These are phyloP conservation scores for Chelidonichthys spinosus DNA, from an alignment of 2,797 vertebrate species.

Conservation along the genomic window DNA sequence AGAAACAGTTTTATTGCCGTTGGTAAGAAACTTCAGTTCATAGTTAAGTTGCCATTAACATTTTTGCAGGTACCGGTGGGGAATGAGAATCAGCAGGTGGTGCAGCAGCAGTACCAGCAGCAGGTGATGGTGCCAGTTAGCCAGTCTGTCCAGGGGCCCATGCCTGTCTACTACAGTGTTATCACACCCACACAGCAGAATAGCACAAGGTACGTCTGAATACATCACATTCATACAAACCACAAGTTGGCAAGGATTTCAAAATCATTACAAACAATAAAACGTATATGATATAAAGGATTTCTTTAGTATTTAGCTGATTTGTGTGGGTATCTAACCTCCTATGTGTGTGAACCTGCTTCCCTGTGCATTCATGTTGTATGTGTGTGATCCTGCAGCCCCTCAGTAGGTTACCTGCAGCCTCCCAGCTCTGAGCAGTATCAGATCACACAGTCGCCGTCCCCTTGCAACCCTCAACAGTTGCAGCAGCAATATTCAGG, in stretches of 20 bases:
- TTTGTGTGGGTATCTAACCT: neutral
- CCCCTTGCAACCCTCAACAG: slow-evolving; percentile 95
- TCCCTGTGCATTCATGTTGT: slow-evolving; percentile 6
- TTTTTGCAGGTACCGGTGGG: slow-evolving; percentile 90
- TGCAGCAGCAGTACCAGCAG: slow-evolving; percentile 97
- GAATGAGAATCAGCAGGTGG: slow-evolving; percentile 93
- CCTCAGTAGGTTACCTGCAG: slow-evolving; percentile 95
- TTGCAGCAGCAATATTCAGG: slow-evolving; percentile 99
- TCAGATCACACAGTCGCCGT: slow-evolving; percentile 94
- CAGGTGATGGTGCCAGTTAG: slow-evolving; percentile 94
- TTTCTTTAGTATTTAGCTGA: neutral
- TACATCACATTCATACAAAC: neutral
- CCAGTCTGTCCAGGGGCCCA: slow-evolving; percentile 95
- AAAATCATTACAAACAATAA: neutral
- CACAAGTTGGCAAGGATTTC: neutral
- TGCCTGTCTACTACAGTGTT: slow-evolving; percentile 97
- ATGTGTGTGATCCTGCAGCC: slow-evolving; percentile 76
- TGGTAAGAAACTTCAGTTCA: neutral
- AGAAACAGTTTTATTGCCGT: neutral
- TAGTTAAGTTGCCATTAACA: no score
- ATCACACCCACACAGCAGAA: slow-evolving; percentile 96
- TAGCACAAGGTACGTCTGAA: slow-evolving; percentile 88
- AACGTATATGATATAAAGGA: neutral
- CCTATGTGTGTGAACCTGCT: neutral
- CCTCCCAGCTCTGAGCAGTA: slow-evolving; percentile 95